Evolutionary conservation across 2,113 vertebrate species (phyloP), one percentile per base, ranked within the genome.

Genomic region (Pseudopodoces humilis): DNA sequence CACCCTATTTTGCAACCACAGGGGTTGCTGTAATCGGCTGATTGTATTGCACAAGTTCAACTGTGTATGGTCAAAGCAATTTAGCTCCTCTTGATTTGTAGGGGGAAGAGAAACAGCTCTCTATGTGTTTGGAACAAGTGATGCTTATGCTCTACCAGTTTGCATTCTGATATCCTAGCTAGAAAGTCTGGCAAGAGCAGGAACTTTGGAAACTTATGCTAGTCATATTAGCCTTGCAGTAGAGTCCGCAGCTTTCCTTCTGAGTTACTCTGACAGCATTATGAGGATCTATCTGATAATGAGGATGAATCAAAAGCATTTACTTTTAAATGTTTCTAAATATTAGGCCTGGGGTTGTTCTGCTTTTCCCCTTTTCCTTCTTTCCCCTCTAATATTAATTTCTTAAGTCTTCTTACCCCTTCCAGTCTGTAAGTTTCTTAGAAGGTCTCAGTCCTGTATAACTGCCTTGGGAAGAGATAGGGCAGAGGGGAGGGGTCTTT

Each of bases 321-420:
- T 56, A n/a, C 12, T 91, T 96, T 87, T 55, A 88, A 95, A 44
- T 81, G 76, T 82, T 88, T 67, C 62, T 58, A 84, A 94, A 91
- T n/a, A 72, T 46, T 78, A 88, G 52, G 67, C 52, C 20, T 50
- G 53, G 21, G 4, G 5, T 52, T 80, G 16, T 33, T 92, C 87
- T 63, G 14, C 4, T 37, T 86, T 82, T 55, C 60, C 28, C 31
- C 60, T 68, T 90, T 92, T 88, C 27, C 43, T 84, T 95, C 56
- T 82, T 83, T 83, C 60, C 16, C 65, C 52, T 64, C 90, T 87
- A 87, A 76, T 84, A 90, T 6, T 89, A 30, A 76, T 92, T 94
- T 90, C 47, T 14, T 15, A 52, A 60, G 60, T 83, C 41, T 67
- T 71, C 43, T 80, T 43, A 74, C 44, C 18, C 37, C 70, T 94